Evolutionary conservation across 2,113 vertebrate genomes (phyloP).

Genomic region (Apteryx owenii): DNA sequence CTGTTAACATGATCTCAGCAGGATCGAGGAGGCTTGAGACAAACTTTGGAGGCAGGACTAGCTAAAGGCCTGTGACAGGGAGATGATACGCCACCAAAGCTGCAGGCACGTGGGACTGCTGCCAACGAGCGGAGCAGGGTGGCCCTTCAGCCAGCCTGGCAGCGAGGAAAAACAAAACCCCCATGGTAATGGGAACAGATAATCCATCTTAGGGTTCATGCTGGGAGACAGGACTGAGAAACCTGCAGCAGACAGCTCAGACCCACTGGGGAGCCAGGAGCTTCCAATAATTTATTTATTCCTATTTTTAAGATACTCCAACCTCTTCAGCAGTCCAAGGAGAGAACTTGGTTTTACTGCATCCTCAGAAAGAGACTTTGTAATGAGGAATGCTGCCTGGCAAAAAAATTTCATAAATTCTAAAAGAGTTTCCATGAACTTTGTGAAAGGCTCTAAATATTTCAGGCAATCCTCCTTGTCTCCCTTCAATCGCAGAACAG

Average conservation of each 20-base stretch:
- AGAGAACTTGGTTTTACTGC: conserved; percentile 42
- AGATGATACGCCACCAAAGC: neutral
- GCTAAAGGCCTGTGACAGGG: neutral
- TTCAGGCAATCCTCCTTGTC: neutral
- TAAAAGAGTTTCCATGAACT: conserved; percentile 46
- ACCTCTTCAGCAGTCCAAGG: conserved; percentile 31
- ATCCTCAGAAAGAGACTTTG: conserved; percentile 41
- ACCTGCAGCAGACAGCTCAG: neutral
- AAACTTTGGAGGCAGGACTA: conserved; percentile 8
- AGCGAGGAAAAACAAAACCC: neutral
- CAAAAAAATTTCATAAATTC: conserved; percentile 24
- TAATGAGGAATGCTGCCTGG: conserved; percentile 46
- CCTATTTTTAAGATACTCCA: conserved; percentile 44
- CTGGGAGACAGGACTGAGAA: neutral
- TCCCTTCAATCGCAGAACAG: neutral
- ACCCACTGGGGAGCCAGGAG: neutral
- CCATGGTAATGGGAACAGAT: neutral
- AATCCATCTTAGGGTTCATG: conserved; percentile 25
- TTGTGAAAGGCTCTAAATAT: conserved; percentile 53
- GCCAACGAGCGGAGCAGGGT: neutral
- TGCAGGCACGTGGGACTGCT: neutral
- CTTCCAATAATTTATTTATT: conserved; percentile 43
- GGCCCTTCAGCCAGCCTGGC: neutral
- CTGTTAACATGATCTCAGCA: neutral
- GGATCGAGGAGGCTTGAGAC: conserved; percentile 4